Evolutionary conservation across 1,140 invertebrate species (phyloP).

Genomic region (Daktulosphaira vitifoliae): DNA sequence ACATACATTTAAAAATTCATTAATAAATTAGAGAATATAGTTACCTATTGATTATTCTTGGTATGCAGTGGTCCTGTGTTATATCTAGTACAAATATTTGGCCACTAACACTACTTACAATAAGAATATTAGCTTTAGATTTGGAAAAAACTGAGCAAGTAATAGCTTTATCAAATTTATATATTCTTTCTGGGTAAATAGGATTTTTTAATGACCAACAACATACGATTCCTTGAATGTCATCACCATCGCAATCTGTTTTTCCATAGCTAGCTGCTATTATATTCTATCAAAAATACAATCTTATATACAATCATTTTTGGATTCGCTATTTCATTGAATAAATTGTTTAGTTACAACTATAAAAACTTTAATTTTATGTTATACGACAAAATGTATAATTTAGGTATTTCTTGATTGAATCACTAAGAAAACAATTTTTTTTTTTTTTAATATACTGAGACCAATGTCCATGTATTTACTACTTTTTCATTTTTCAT

Average conservation of each 20-base stretch:
- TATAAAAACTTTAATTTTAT: too few species aligned
- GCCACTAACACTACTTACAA: slow-evolving; percentile 49
- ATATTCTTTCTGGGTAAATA: slow-evolving; percentile 48
- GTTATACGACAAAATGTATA: too few species aligned
- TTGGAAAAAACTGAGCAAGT: slow-evolving; percentile 48
- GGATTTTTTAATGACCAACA: slow-evolving; percentile 52
- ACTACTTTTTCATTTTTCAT: slow-evolving; percentile 1
- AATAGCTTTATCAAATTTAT: slow-evolving; percentile 46
- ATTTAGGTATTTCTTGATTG: too few species aligned
- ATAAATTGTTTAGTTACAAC: too few species aligned
- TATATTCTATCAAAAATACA: slow-evolving; percentile 32
- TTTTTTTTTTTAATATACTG: too few species aligned
- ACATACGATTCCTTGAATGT: slow-evolving; percentile 45
- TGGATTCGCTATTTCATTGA: too few species aligned
- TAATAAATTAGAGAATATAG: too few species aligned
- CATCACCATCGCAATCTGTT: slow-evolving; percentile 14
- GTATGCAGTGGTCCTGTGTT: slow-evolving; percentile 7
- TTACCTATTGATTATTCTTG: slow-evolving; percentile 33
- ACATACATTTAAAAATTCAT: too few species aligned
- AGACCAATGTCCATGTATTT: not conserved
- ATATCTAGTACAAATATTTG: slow-evolving; percentile 47
- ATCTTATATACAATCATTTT: too few species aligned
- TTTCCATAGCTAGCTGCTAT: slow-evolving; percentile 39
- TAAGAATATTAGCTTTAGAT: slow-evolving; percentile 44
- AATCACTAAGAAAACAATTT: too few species aligned